phyloP scores from a whole-genome alignment of 2,113 vertebrate species.

The Ursus arctos region DNA sequence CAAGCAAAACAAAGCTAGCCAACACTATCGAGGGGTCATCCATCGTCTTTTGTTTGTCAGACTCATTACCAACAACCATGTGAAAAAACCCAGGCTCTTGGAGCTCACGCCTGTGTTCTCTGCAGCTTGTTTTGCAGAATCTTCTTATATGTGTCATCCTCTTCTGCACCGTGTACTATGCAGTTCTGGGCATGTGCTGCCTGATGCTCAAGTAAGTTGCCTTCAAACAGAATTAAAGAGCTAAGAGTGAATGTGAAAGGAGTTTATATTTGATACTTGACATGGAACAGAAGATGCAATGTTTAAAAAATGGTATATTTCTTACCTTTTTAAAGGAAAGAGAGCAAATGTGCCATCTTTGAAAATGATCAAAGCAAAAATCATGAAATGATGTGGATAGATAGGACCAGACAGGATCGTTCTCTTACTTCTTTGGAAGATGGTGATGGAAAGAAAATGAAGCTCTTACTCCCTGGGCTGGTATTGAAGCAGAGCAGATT shows the following conservation, averaged over 20 bases:
- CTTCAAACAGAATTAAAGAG: neutral
- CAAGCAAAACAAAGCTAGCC: neutral
- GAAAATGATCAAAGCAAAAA: constrained; percentile 21
- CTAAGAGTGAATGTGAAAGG: neutral
- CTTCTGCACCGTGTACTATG: constrained; percentile 92
- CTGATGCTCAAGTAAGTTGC: constrained; percentile 89
- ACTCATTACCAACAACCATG: neutral
- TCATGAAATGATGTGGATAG: neutral
- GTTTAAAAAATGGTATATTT: neutral
- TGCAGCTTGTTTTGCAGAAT: constrained; percentile 90
- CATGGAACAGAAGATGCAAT: neutral
- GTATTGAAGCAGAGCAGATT: neutral
- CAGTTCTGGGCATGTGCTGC: constrained; percentile 90
- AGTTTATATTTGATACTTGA: neutral
- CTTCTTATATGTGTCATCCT: constrained; percentile 89
- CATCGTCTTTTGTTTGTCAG: neutral
- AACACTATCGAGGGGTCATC: neutral
- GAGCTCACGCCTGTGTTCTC: constrained; percentile 53
- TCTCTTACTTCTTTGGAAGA: neutral
- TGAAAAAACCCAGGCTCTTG: neutral
- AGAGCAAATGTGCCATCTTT: neutral
- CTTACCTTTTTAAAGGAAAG: neutral
- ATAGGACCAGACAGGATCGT: neutral
- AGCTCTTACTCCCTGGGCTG: neutral
- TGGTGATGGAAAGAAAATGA: neutral